Percentiles rank a stretch among this genome's conserved stretches.
Evolutionary conservation across 2,113 vertebrate genomes (phyloP).

Genomic region (Bujurquina vittata): DNA sequence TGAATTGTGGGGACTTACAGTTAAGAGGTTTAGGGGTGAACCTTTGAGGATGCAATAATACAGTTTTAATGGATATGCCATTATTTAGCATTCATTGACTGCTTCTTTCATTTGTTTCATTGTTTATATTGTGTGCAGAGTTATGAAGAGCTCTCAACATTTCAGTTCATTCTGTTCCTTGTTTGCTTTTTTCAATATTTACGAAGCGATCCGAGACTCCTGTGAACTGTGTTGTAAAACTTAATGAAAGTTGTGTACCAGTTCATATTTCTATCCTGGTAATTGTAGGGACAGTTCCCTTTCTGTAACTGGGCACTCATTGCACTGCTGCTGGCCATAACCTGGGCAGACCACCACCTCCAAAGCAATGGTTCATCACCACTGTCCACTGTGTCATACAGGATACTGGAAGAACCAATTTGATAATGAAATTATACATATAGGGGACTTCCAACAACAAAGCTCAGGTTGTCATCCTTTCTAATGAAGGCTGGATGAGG

Average conservation of each 20-base stretch:
- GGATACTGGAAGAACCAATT: slow-evolving; percentile 85
- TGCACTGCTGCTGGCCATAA: too few relatives aligned
- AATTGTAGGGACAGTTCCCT: too few relatives aligned
- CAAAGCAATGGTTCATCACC: not conserved
- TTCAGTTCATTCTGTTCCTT: too few relatives aligned
- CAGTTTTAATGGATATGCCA: not conserved
- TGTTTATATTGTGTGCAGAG: not conserved
- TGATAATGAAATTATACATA: slow-evolving; percentile 29
- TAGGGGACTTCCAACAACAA: slow-evolving; percentile 72
- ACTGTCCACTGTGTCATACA: slow-evolving; percentile 17
- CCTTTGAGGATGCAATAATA: accelerated
- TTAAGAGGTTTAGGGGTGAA: not conserved
- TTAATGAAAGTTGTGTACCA: too few relatives aligned
- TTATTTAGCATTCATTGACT: not conserved
- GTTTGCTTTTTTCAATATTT: too few relatives aligned
- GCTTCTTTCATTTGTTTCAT: not conserved
- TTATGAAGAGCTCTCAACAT: too few relatives aligned
- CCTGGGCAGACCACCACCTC: too few relatives aligned
- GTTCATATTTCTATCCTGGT: too few relatives aligned
- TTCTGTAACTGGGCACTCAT: too few relatives aligned
- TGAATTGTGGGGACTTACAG: not conserved
- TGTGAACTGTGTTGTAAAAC: too few relatives aligned
- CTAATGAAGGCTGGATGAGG: slow-evolving; percentile 80
- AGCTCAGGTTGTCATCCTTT: slow-evolving; percentile 83
- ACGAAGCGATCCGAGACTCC: too few relatives aligned